Base-by-base conservation (phyloP, 1,140 invertebrate genomes). In the Coenobita brevimanus region DNA sequence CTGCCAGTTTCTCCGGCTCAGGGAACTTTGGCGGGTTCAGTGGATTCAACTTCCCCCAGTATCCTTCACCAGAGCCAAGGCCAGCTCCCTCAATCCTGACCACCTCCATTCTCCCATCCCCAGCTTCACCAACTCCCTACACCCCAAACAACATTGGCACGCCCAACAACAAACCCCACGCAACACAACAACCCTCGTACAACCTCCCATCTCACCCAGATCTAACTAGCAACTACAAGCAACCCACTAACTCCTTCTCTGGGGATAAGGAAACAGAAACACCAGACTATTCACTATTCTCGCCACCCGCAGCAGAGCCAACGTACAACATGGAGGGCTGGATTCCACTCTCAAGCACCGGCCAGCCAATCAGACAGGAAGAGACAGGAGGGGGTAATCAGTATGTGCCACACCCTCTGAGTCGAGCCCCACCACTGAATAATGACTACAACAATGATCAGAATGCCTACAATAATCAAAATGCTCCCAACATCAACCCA, bases 251-350 rank as follows among this genome's bases (percentile, higher is more conserved):
- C 8, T 67, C 82, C 36, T 83, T 73, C 46, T 21, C n/a, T 60
- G 67, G 15, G 10, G 67, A 54, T 36, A 1, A n/a, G 21, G 64
- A 83, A 43, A 4, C 78, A 8, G 33, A 8, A 41, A 8, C 2
- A 0, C n/a, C 43, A 6, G 50, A 71, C 62, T 24, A 38, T 46
- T 71, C 64, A 0, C 41, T 46, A 0, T 85, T 85, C 82, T 62
- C 82, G 21, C 33, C 73, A 3, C 82, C 82, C 21, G 73, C 82
- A 27, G 82, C 82, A 27, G 82, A 85, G 27, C 82, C 82, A 3
- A 75, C 54, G n/a, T 62, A n/a, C 33, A 62, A 76, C 71, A 85
- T 85, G 82, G 71, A 76, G 1, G 82, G 82, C 36, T 85, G 82
- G 82, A 67, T 62, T 36, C 82, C 82, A 3, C n/a, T 85, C 1